Conservation (phyloP, 2,113 vertebrate genomes). For the Lophius piscatorius region DNA sequence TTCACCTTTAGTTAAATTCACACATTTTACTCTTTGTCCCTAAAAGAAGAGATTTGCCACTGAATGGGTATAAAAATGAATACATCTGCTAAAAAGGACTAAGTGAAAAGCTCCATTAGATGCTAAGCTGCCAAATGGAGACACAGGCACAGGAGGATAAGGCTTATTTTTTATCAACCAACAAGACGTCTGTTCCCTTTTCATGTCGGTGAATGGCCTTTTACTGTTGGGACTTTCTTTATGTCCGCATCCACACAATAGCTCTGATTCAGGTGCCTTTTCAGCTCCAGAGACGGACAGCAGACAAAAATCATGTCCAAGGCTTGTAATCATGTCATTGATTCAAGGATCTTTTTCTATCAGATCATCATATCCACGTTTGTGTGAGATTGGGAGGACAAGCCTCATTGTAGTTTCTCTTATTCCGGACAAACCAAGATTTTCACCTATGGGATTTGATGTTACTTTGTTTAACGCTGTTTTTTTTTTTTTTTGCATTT, state of each 20-base stretch:
- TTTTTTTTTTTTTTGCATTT: constrained; percentile 42
- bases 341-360: constrained; percentile 36
- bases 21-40: constrained; percentile 60
- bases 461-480: neutral
- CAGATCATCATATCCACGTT: neutral
- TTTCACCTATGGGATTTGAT: neutral
- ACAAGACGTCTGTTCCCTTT: constrained; percentile 60
- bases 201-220: constrained; percentile 69
- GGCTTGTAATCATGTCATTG: constrained; percentile 50
- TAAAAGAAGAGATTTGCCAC: constrained; percentile 46
- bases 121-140: constrained; percentile 66
- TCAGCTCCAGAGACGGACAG: constrained; percentile 52
- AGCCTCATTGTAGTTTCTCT: neutral
- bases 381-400: neutral
- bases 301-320: constrained; percentile 39
- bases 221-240: constrained; percentile 59
- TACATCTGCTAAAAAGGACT: constrained; percentile 47
- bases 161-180: constrained; percentile 57
- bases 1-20: constrained; percentile 51
- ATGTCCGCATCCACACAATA: constrained; percentile 47
- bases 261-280: constrained; percentile 61
- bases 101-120: constrained; percentile 78
- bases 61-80: constrained; percentile 71
- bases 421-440: neutral
- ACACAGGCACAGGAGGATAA: constrained; percentile 31